A percentile compares a stretch with the other conserved stretches of the same genome.
phyloP scores from a whole-genome alignment of 2,797 vertebrate species.

The Natrix natrix region DNA sequence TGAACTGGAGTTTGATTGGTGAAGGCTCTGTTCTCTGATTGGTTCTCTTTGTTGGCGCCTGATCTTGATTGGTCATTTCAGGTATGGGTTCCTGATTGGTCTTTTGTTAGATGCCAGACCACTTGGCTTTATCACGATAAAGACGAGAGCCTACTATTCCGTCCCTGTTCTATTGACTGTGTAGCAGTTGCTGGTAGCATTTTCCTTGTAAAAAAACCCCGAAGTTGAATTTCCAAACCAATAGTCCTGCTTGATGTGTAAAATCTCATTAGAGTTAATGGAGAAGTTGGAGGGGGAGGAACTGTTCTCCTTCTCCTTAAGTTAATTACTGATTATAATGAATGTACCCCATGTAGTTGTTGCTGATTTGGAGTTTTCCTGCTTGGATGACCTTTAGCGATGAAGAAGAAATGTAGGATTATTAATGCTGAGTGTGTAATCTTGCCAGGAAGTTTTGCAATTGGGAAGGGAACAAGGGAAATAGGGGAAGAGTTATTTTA shows the following conservation, averaged over 20 bases:
- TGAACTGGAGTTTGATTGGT: no score
- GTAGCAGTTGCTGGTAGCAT: background rate
- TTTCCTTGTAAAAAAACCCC: background rate
- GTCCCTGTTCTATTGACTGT: background rate
- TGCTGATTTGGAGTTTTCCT: background rate
- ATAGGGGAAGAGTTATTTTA: background rate
- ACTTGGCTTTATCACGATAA: background rate
- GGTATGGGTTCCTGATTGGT: background rate
- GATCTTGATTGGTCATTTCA: background rate
- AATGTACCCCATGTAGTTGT: rapidly evolving
- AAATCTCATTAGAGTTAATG: background rate
- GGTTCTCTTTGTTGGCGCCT: background rate
- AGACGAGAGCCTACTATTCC: background rate
- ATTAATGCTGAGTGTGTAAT: background rate
- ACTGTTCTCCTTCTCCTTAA: background rate
- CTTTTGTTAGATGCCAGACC: background rate
- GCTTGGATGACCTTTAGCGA: background rate
- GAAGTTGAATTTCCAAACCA: background rate
- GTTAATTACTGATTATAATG: background rate
- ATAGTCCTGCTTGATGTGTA: background rate
- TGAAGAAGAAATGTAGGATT: background rate
- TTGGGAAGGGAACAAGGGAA: background rate
- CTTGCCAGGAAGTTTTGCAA: background rate
- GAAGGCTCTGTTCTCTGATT: background rate
- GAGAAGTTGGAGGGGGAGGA: background rate